Evolutionary conservation across 2,888 invertebrate genomes (phyloP), one percentile per base, ranked within the genome.

Genomic region (Automeris io): DNA sequence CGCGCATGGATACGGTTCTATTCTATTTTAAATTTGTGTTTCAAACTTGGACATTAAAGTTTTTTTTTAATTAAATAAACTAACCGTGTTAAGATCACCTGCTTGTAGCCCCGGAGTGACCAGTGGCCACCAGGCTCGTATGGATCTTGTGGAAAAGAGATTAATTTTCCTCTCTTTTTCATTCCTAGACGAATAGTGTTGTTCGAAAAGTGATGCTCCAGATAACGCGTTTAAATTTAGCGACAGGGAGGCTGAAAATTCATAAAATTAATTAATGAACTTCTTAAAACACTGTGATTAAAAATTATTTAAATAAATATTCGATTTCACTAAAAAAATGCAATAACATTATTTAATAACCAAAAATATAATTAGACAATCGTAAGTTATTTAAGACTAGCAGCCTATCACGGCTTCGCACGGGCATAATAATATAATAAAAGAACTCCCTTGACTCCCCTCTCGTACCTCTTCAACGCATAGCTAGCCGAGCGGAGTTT

Each of bases 111-210:
- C 61, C 8, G 59, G 46, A 2, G 45, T 65, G 22, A 59, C 66
- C 41, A 91, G 83, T 0, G 93, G 92, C 91, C 93, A 93, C 93
- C 93, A 93, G 0, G 91, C 92, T 42, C 82, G 86, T 3, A 89
- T 74, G 8, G 85, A 70, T 50, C 81, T 85, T 1, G 80, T 59
- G 40, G 88, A 81, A 64, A 94, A 94, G n/a, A 93, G 69, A 74
- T 92, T 91, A 0, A 92, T 61, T 41, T 74, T 87, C 12, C 87
- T 89, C 1, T 74, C 57, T 2, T 70, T 72, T 7, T 87, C 73
- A 16, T 85, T 49, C 7, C 74, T 63, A 6, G 74, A 67, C 12
- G 88, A 45, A 1, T 66, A 70, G 53, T 91, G 91, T 22, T 73
- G 65, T 12, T 77, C 66, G 0, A 87, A 54, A 8, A 69, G 64